A percentile compares a stretch with the other conserved stretches of the same genome.
Evolutionary conservation across 2,113 vertebrate species (phyloP).

Genomic region (Notothenia rossii): DNA sequence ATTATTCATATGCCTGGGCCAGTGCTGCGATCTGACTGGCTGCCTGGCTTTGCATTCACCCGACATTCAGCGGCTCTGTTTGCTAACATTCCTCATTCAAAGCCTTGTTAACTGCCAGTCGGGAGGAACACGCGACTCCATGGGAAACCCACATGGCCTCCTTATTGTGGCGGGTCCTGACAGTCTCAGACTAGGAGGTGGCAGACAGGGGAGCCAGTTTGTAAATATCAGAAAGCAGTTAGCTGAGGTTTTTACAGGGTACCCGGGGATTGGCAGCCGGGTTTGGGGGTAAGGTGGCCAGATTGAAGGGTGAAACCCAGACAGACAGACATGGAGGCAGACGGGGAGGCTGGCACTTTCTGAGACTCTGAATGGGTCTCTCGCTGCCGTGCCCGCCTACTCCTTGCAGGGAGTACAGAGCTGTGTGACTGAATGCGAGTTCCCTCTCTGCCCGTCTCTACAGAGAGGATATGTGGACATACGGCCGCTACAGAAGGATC

Average conservation of each 20-base stretch:
- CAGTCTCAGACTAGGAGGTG: conserved; percentile 79
- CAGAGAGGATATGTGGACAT: conserved; percentile 75
- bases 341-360: conserved; percentile 71
- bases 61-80: conserved; percentile 93
- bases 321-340: conserved; percentile 59
- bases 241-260: conserved; percentile 55
- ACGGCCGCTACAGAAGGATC: conserved; percentile 48
- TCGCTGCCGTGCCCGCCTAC: conserved; percentile 72
- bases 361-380: conserved; percentile 76
- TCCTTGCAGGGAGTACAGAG: conserved; percentile 77
- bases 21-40: conserved; percentile 87
- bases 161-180: conserved; percentile 88
- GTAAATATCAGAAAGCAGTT: conserved; percentile 59
- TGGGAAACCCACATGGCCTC: conserved; percentile 88
- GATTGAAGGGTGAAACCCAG: conserved; percentile 56
- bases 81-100: conserved; percentile 96
- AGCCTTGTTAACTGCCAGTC: conserved; percentile 94
- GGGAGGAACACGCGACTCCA: conserved; percentile 89
- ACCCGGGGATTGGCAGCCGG: conserved; percentile 22
- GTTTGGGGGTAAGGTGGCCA: conserved; percentile 40
- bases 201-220: conserved; percentile 63
- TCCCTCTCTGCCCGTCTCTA: conserved; percentile 75
- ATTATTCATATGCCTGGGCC: conserved; percentile 92
- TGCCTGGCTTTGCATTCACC: conserved; percentile 90
- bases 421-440: conserved; percentile 77